Evolutionary conservation across 2,888 invertebrate species (phyloP), one percentile per base, ranked within the genome.

Genomic region (Unio delphinus): DNA sequence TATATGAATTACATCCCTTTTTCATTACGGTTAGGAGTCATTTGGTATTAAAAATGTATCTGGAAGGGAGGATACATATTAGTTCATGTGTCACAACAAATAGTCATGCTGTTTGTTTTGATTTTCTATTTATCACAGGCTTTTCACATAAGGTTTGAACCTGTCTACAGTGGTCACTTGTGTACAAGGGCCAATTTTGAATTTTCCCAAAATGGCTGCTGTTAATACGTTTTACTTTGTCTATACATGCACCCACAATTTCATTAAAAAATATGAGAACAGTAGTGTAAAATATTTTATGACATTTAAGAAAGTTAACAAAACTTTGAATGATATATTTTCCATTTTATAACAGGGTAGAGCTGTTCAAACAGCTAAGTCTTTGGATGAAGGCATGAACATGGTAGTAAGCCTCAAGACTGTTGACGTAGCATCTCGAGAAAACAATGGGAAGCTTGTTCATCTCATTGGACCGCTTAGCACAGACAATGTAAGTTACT

Each of bases 311-410:
- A 26, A 26, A 23, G 11, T 59, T 11, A 11, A 59, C 18, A n/a
- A 64, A 55, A 18, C 28, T 17, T 34, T 4, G 15, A 45, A 34
- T 57, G 30, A 34, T 23, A 20, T 26, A 11, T 55, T 55, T 75
- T 94, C 55, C 18, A 58, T n/a, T 55, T 18, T 69, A 23, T 75
- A 72, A 6, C 70, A 89, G 95, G 94, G 94, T 62, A 93, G 94
- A 89, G 95, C 96, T 4, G 95, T 96, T 17, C 93, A 94, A 87
- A 94, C 93, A 74, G 94, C 94, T 61, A 91, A 94, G 85, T 94
- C 95, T 66, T 90, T 96, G 70, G 94, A 96, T 82, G 96, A 96
- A 89, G 93, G 95, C 18, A 91, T 93, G 64, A 93, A 93, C 75
- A 92, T 93, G 69, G 93, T 92, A 4, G 88, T 92, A 55, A 87